Evolutionary conservation across 2,888 invertebrate genomes (phyloP).

Genomic region (Eupsilia transversa): DNA sequence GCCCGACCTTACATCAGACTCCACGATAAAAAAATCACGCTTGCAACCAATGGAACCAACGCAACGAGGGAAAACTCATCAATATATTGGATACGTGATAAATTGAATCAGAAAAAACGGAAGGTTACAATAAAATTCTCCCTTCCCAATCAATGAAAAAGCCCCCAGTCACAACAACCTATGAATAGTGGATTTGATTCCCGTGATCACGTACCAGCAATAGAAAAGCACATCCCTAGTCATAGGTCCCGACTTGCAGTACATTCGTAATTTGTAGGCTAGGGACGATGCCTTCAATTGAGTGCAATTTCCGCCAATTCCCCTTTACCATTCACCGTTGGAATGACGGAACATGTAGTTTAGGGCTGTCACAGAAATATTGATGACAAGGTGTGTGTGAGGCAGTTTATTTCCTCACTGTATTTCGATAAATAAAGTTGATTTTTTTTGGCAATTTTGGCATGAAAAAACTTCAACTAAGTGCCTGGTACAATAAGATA

Average conservation of each 20-base stretch:
- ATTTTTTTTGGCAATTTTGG: background rate
- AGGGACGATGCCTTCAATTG: slow-evolving; percentile 76
- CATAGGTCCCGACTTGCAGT: slow-evolving; percentile 49
- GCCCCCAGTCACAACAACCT: slow-evolving; percentile 28
- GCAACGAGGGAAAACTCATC: background rate
- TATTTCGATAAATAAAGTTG: background rate
- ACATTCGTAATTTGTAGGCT: slow-evolving; percentile 74
- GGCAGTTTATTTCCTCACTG: background rate
- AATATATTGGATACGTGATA: slow-evolving; percentile 8
- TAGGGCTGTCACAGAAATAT: slow-evolving; percentile 49
- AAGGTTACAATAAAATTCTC: background rate
- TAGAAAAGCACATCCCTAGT: slow-evolving; percentile 18
- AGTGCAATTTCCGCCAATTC: slow-evolving; percentile 79
- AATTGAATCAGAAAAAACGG: slow-evolving; percentile 22
- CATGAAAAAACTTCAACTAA: background rate
- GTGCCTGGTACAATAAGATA: background rate
- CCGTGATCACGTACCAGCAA: slow-evolving; percentile 43
- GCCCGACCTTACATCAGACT: too few species aligned
- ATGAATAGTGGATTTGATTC: slow-evolving; percentile 44
- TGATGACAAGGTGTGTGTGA: slow-evolving; percentile 10
- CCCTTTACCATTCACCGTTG: slow-evolving; percentile 67
- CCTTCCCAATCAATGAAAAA: slow-evolving; percentile 28
- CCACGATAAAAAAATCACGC: background rate
- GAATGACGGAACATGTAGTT: slow-evolving; percentile 67
- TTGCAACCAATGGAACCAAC: background rate